Evolutionary conservation across 2,797 vertebrate genomes (phyloP), one percentile per base, ranked within the genome.

Genomic region (Nannoperca australis): DNA sequence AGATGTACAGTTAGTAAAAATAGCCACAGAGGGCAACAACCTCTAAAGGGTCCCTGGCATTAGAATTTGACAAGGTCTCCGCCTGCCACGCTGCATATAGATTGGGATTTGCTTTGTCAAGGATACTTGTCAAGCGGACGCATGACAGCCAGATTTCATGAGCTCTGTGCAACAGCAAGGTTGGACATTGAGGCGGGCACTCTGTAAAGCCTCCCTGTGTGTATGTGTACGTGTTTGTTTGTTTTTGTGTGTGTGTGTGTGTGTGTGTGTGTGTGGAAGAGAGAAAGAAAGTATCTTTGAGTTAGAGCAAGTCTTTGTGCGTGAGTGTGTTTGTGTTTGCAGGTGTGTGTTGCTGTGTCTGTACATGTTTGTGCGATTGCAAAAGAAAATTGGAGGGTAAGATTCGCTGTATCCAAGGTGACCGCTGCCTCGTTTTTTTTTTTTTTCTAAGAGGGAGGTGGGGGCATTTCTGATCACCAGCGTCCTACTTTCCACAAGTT

Each of bases 31-130:
- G 88, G 90, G 80, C 90, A 89, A 88, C 90, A 89, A 91, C 91
- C 91, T 92, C 88, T 83, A 88, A 91, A 89, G 92, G 90, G 93
- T 91, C 91, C 90, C 90, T 85, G 85, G 87, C 80, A 95, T 95
- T 94, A 94, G 88, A 89, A 92, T 93, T 87, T 93, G 91, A 93
- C 94, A 91, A 92, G 92, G 94, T 92, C 91, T 69, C 81, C 9
- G 86, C 81, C 88, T 90, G 93, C 88, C 78, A 77, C 22, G 56
- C 89, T 83, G 91, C 92, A 94, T 93, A 93, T 93, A 94, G 93
- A 94, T 93, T 88, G 85, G 88, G 90, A 90, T 91, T 92, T 91
- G 85, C 89, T 93, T 94, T 93, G 92, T 95, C 91, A 92, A 93
- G 90, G 93, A 92, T 92, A 91, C 91, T 91, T 92, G 93, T 93